Conservation (phyloP, 2,888 invertebrate species). For the Agonopterix alstromeriana region DNA sequence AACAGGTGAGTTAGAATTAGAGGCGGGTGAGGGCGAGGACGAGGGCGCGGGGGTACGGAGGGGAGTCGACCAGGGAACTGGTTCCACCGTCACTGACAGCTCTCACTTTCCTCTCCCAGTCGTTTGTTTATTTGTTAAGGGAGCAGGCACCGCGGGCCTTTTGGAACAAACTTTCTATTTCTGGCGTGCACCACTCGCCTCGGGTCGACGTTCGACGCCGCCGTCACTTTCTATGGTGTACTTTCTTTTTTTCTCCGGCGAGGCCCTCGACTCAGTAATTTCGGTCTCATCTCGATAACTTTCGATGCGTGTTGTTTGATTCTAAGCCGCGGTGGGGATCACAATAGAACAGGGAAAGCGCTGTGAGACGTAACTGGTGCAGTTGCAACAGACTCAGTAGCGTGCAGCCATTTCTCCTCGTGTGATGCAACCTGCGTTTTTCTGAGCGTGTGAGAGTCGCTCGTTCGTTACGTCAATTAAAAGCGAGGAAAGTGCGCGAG, state of each 20-base stretch:
- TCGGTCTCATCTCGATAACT: conserved; percentile 42
- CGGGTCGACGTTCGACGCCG: conserved; percentile 64
- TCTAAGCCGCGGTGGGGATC: conserved; percentile 27
- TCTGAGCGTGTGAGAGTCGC: conserved; percentile 67
- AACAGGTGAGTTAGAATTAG: conserved; percentile 32
- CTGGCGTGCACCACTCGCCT: conserved; percentile 59
- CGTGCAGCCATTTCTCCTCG: conserved; percentile 71
- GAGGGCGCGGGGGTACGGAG: conserved; percentile 12
- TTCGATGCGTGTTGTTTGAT: conserved; percentile 19
- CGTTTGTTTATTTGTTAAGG: conserved; percentile 71
- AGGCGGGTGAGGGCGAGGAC: conserved; percentile 9
- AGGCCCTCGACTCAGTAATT: conserved; percentile 34
- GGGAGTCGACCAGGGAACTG: conserved; percentile 42
- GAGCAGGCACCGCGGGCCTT: conserved; percentile 50
- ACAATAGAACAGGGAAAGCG: conserved; percentile 65
- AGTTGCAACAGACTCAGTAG: conserved; percentile 60
- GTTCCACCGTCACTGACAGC: conserved; percentile 46
- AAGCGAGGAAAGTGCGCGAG: conserved; percentile 69
- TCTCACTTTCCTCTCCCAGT: conserved; percentile 67
- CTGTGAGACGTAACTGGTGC: conserved; percentile 53
- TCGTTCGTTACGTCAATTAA: conserved; percentile 74
- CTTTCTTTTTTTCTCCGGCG: conserved; percentile 67
- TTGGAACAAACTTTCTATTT: conserved; percentile 73
- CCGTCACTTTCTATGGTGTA: conserved; percentile 60
- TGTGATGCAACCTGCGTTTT: conserved; percentile 68